Evolutionary conservation across 2,888 invertebrate species (phyloP).

Genomic region (Cancer borealis): DNA sequence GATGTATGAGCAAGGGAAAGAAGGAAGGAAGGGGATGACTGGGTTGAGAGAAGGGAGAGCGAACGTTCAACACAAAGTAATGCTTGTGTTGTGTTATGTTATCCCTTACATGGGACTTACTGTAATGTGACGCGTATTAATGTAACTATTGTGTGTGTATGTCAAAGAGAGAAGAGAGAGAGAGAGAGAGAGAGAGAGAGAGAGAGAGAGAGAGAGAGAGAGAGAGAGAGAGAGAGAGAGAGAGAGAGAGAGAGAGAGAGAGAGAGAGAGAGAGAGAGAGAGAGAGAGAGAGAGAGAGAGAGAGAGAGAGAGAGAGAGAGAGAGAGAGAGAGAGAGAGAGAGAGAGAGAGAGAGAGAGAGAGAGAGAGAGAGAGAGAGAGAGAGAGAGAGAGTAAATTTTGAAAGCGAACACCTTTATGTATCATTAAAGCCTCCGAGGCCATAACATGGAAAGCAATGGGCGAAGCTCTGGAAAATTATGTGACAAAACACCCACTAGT

Average conservation of each 20-base stretch:
- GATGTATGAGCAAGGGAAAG: no score
- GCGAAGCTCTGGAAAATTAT: not conserved
- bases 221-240: constrained; percentile 40
- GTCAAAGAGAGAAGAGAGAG: not conserved
- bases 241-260: not conserved
- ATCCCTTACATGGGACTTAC: not conserved
- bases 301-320: constrained; percentile 35
- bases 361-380: constrained; percentile 40
- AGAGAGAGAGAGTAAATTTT: not conserved
- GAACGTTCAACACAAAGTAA: not conserved
- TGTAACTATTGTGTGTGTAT: not conserved
- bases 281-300: constrained; percentile 40
- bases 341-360: constrained; percentile 40
- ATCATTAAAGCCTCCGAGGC: not conserved
- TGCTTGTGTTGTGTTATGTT: not conserved
- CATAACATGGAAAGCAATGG: not conserved
- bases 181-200: constrained; percentile 36
- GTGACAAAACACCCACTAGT: not conserved
- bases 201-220: constrained; percentile 40
- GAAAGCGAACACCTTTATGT: not conserved
- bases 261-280: constrained; percentile 38
- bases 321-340: constrained; percentile 36
- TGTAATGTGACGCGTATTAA: not conserved
- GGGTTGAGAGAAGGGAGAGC: not conserved
- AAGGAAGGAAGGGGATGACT: no score